Percentiles rank a stretch among this genome's conserved stretches.
Evolutionary conservation across 2,888 invertebrate species (phyloP).

Genomic region (Augiades crinisus): DNA sequence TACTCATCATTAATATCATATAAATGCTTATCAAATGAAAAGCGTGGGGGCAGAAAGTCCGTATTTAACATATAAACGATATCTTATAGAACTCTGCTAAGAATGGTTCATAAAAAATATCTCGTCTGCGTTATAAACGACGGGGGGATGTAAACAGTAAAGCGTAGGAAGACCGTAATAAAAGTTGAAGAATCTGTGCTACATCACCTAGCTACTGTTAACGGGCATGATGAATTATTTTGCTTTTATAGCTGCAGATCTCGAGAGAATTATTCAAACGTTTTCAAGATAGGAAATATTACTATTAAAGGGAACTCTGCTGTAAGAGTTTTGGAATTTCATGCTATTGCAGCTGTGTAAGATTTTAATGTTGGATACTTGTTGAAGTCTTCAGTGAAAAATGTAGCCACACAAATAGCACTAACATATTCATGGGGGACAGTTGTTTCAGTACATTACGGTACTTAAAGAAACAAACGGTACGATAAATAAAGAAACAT

Average conservation of each 20-base stretch:
- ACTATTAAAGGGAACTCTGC: not conserved
- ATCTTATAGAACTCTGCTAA: constrained; percentile 44
- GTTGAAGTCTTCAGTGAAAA: too few relatives aligned
- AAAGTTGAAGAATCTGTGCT: constrained; percentile 50
- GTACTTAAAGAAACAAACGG: too few relatives aligned
- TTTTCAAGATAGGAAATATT: constrained; percentile 9
- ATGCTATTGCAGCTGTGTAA: too few relatives aligned
- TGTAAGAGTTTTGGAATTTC: not conserved
- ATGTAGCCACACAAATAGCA: too few relatives aligned
- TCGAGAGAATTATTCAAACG: constrained; percentile 20
- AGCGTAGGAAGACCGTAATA: constrained; percentile 52
- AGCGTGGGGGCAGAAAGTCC: not conserved
- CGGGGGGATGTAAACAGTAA: constrained; percentile 52
- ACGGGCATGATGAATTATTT: constrained; percentile 33
- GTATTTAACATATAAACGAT: constrained; percentile 39
- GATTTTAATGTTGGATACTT: too few relatives aligned
- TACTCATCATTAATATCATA: too few relatives aligned
- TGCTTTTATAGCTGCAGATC: constrained; percentile 25
- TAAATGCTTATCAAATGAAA: not conserved
- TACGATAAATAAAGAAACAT: too few relatives aligned
- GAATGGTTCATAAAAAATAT: constrained; percentile 55
- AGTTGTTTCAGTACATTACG: too few relatives aligned
- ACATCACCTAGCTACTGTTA: constrained; percentile 43
- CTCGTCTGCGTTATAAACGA: constrained; percentile 53
- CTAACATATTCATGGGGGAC: too few relatives aligned